Conservation (phyloP, 2,113 vertebrate species). For the Paramisgurnus dabryanus region DNA sequence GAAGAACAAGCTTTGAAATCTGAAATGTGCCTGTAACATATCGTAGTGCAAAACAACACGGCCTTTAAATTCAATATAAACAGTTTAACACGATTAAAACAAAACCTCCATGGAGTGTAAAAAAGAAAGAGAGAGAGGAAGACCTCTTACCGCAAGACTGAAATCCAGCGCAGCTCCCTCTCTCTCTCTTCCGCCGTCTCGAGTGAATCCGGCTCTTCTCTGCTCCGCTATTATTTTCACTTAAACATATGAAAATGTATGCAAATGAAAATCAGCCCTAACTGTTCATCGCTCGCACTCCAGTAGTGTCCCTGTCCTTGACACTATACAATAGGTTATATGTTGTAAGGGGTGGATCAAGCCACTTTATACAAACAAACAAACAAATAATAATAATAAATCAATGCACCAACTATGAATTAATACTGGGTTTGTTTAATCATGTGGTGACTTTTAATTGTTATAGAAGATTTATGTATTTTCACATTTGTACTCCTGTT, state of each 20-base stretch:
- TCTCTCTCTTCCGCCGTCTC: conserved; percentile 72
- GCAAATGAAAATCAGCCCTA: conserved; percentile 96
- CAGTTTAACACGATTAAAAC: not conserved
- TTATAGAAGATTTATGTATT: not conserved
- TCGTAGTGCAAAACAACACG: not conserved
- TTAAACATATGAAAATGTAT: conserved; percentile 98
- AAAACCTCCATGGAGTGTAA: conserved; percentile 35
- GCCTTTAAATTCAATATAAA: not conserved
- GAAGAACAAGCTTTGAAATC: not conserved
- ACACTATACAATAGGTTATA: conserved; percentile 78
- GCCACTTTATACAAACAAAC: conserved; percentile 29
- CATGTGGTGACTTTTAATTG: not conserved
- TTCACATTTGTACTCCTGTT: not conserved
- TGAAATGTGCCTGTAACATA: not conserved
- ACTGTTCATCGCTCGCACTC: conserved; percentile 92
- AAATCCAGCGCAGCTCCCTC: conserved; percentile 39
- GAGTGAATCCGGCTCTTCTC: conserved; percentile 84
- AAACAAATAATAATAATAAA: conserved; percentile 41
- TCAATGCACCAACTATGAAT: not conserved
- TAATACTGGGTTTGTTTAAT: not conserved
- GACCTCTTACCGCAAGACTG: conserved; percentile 31
- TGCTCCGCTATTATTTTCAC: conserved; percentile 93
- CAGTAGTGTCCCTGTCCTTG: conserved; percentile 74
- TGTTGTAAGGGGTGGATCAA: conserved; percentile 72
- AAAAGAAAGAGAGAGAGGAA: conserved; percentile 45